phyloP scores from a whole-genome alignment of 1,140 invertebrate species.

The Diploscapter pachys region DNA sequence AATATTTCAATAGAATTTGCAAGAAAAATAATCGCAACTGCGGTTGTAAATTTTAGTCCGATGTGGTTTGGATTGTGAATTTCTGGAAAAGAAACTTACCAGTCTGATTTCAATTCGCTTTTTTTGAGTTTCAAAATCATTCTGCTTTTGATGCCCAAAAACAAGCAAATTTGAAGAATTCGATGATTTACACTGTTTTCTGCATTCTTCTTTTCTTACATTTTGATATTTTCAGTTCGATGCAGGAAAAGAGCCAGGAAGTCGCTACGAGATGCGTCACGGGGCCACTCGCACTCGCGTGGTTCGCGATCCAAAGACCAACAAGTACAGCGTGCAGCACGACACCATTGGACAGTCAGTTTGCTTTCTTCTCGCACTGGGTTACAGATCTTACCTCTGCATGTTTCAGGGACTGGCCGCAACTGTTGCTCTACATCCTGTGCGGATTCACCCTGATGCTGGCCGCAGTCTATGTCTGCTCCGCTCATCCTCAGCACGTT shows the following conservation, averaged over 20 bases:
- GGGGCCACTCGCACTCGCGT: slow-evolving; percentile 2
- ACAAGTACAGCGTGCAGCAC: slow-evolving; percentile 6
- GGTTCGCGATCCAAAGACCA: neutral
- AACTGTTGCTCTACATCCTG: slow-evolving; percentile 7
- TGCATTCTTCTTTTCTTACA: too few species aligned
- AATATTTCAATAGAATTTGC: too few species aligned
- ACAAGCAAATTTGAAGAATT: too few species aligned
- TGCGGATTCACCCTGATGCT: neutral
- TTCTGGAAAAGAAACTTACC: too few species aligned
- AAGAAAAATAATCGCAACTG: too few species aligned
- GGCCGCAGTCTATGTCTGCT: slow-evolving; percentile 5
- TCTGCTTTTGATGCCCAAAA: too few species aligned
- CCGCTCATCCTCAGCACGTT: slow-evolving; percentile 7
- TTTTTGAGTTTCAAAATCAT: too few species aligned
- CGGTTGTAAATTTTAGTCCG: too few species aligned
- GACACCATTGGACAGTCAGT: neutral
- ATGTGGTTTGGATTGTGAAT: too few species aligned
- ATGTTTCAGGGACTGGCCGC: slow-evolving; percentile 6
- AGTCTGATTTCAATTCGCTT: too few species aligned
- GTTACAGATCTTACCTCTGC: neutral
- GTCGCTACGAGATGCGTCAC: slow-evolving; percentile 8
- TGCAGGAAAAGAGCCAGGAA: neutral
- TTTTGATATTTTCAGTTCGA: neutral
- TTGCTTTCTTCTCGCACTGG: neutral
- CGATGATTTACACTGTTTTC: too few species aligned